Percentiles rank a stretch among this genome's conserved stretches.
Evolutionary conservation across 2,113 vertebrate species (phyloP).

Genomic region (Danionella cerebrum): DNA sequence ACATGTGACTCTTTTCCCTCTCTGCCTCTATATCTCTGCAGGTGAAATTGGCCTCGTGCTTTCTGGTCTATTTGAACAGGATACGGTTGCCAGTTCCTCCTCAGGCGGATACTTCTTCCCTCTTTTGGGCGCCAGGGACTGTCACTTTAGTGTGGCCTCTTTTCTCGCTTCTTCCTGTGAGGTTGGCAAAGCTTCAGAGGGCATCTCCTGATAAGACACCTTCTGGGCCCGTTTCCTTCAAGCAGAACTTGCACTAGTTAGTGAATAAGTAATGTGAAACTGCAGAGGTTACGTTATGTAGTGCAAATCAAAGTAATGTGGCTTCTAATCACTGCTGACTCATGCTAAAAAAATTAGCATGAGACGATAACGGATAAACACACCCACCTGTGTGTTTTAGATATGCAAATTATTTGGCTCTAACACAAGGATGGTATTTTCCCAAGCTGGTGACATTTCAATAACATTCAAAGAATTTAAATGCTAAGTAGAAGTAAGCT

Average conservation of each 20-base stretch:
- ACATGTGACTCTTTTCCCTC: slow-evolving; percentile 1
- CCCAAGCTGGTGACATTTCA: no score
- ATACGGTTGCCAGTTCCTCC: slow-evolving; percentile 15
- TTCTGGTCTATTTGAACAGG: slow-evolving; percentile 35
- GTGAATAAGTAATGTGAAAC: no score
- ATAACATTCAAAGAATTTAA: no score
- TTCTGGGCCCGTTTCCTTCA: not conserved
- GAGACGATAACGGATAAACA: no score
- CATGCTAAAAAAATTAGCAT: no score
- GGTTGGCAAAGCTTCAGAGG: slow-evolving; percentile 20
- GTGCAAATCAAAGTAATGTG: no score
- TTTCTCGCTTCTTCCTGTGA: slow-evolving; percentile 1
- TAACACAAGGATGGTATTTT: no score
- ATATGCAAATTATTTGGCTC: no score
- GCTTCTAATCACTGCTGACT: no score
- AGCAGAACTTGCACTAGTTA: not conserved
- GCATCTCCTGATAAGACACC: not conserved
- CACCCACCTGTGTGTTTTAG: no score
- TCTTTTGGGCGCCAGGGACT: not conserved
- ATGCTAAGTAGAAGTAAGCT: no score
- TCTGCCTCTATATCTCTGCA: not conserved
- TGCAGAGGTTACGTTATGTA: no score
- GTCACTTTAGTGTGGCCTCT: slow-evolving; percentile 14
- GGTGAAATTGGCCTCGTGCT: slow-evolving; percentile 24
- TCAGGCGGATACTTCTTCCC: slow-evolving; percentile 15